Base-by-base conservation (phyloP, 2,888 invertebrate species). In the Prosopocoilus inquinatus region DNA sequence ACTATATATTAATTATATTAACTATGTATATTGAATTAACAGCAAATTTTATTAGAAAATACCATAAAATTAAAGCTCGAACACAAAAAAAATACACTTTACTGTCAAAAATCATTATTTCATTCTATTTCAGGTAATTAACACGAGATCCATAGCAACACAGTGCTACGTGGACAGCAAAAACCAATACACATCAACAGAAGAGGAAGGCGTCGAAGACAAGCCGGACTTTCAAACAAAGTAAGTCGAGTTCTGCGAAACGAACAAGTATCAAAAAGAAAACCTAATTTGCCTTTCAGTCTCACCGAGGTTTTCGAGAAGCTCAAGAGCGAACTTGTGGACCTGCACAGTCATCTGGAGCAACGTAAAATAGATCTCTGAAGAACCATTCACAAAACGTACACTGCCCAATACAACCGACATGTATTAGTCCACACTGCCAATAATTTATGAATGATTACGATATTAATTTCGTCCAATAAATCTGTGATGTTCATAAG, bases 221-320 rank as follows among this genome's bases (percentile, higher is more conserved):
- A 55, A 58, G 55, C 44, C 47, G 47, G 43, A 43, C 52, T 53
- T 53, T 47, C 48, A 51, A 47, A 45, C 36, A 33, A 51, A 55
- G 54, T 56, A 53, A 15, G 41, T 39, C 7, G 5, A 28, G 3
- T 1, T 28, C n/a, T 28, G 5, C 4, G 20, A 13, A 12, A 13
- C 12, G 43, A 36, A 35, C 39, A 28, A 15, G 7, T 28, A 28
- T 28, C 7, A 36, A 15, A 8, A 53, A 35, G 32, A 12, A 50
- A 36, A 35, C n/a, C 9, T 13, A 9, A 15, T 28, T 41, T 12
- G 12, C 34, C 38, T 47, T 43, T 28, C 28, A 77, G 77, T 60
- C 67, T 77, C 35, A 63, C 73, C 11, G 70, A 70, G 11, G 74
- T 76, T 44, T 77, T 75, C 55, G 73, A 74, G 32, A 72, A 73